Evolutionary conservation across 2,113 vertebrate species (phyloP).

Genomic region (Pipra filicauda): DNA sequence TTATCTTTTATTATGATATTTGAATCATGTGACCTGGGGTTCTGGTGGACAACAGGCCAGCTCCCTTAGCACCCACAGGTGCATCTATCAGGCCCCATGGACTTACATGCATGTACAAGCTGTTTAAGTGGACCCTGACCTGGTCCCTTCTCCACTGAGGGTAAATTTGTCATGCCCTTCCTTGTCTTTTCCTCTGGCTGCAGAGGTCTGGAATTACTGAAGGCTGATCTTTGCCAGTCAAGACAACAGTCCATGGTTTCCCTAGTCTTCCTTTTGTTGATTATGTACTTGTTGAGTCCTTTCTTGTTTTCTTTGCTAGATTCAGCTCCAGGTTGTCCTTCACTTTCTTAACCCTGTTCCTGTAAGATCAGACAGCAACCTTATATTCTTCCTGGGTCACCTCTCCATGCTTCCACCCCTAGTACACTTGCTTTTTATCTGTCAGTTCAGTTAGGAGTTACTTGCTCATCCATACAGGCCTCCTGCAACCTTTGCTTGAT

Average conservation of each 20-base stretch:
- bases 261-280: not conserved
- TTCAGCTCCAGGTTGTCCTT: not conserved
- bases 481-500: not conserved
- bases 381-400: not conserved
- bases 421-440: not conserved
- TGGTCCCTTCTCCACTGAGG: not conserved
- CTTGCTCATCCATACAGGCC: not conserved
- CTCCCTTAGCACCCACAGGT: not conserved
- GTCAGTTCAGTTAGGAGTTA: not conserved
- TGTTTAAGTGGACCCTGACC: not conserved
- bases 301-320: not conserved
- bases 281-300: not conserved
- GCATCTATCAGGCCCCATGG: not conserved
- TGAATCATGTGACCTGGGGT: not conserved
- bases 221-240: not conserved
- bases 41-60: not conserved
- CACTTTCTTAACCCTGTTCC: not conserved
- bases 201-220: not conserved
- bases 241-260: not conserved
- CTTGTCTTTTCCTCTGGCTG: not conserved
- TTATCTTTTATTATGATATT: not conserved
- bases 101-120: accelerated
- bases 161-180: not conserved
- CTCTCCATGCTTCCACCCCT: not conserved
- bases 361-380: not conserved